Evolutionary conservation across 2,797 vertebrate genomes (phyloP), one percentile per base, ranked within the genome.

Genomic region (Acipenser ruthenus): DNA sequence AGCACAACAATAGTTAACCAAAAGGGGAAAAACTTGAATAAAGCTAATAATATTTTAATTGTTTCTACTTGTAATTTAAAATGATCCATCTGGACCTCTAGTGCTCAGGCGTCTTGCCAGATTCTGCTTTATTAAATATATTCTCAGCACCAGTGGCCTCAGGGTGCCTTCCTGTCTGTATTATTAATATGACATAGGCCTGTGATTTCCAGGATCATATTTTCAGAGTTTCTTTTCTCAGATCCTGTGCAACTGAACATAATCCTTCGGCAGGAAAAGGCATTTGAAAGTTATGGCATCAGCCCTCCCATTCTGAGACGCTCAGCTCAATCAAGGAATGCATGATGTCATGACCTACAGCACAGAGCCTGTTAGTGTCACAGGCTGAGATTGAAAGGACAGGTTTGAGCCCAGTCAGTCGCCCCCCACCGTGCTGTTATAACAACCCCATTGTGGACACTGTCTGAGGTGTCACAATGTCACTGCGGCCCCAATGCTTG

Each of bases 61-160:
- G 47, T 77, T 81, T 77, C 76, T 81, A 12, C 70, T 77, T 73
- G 68, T 73, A 76, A 80, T 79, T 73, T 71, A 59, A 78, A 82
- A 74, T 79, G 53, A 79, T 69, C 69, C 69, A 69, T 71, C 10
- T 64, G 74, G 13, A 72, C 75, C 66, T 67, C 70, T 70, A 62
- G 70, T 58, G 63, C 37, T 71, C 73, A 75, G 68, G 62, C 71
- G 65, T 62, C 49, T 64, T 72, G 77, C 68, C 64, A 69, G 56
- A 53, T 73, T 74, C 69, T 70, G 69, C 62, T 79, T 78, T 76
- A 74, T 79, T 72, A 72, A 71, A 66, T 71, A 62, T 71, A 68
- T 65, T 65, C 67, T 70, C 70, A 71, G 66, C 72, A 72, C 71
- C 73, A 71, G 69, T 73, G 79, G 73, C 68, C 1, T 55, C 71